These are phyloP conservation scores for Rhinopomastus cyanomelas DNA, from an alignment of 2,113 vertebrate species.

Conservation along the genomic window DNA sequence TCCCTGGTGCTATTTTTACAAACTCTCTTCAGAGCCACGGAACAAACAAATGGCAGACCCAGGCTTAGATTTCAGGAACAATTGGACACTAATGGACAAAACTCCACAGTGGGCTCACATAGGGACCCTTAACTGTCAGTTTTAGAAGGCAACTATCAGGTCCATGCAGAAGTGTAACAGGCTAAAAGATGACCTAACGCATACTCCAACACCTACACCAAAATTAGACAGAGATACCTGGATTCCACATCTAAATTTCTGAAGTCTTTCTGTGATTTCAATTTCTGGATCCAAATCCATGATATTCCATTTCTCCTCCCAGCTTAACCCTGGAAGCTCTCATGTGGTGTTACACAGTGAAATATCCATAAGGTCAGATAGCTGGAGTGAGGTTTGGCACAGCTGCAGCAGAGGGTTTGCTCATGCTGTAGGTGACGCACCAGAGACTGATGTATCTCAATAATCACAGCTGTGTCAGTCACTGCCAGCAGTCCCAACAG, in stretches of 20 bases:
- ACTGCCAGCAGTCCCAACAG: not conserved
- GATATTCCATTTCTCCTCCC: not conserved
- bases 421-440: not conserved
- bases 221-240: rapidly evolving
- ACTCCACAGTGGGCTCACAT: not conserved
- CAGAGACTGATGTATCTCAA: not conserved
- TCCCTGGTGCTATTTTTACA: constrained; percentile 22
- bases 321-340: not conserved
- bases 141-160: not conserved
- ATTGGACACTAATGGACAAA: not conserved
- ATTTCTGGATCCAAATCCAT: not conserved
- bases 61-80: not conserved
- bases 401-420: not conserved
- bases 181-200: not conserved
- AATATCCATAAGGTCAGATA: not conserved
- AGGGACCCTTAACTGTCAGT: not conserved
- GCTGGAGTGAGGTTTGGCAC: not conserved
- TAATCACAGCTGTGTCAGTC: not conserved
- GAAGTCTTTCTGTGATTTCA: not conserved
- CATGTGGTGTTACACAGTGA: not conserved
- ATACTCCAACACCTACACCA: not conserved
- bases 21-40: not conserved
- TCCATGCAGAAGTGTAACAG: not conserved
- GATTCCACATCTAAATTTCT: not conserved
- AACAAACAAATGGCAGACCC: not conserved